These are phyloP conservation scores for Pseudoatta argentina DNA, from an alignment of 1,140 invertebrate species.

Conservation along the genomic window DNA sequence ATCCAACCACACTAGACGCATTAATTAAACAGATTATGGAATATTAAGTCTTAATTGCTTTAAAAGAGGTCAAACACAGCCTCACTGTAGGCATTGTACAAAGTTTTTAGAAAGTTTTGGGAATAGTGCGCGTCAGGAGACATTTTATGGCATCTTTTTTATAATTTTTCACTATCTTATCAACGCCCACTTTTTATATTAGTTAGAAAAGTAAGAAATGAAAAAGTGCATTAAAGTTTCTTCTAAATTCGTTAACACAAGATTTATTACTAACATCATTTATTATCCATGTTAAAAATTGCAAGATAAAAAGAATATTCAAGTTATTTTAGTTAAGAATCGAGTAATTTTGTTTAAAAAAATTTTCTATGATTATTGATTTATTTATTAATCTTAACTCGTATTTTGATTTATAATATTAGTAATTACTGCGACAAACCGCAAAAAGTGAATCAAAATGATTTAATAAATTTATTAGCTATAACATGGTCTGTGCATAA, in stretches of 20 bases:
- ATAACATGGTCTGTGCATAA: neutral
- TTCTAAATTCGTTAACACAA: slow-evolving; percentile 7
- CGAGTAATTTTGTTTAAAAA: neutral
- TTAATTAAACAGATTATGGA: slow-evolving; percentile 35
- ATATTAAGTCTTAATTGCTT: slow-evolving; percentile 13
- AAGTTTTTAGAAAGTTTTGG: slow-evolving; percentile 27
- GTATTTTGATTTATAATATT: neutral
- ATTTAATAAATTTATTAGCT: neutral
- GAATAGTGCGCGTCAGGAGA: neutral
- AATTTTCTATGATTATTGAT: neutral
- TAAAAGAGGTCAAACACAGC: slow-evolving; percentile 23
- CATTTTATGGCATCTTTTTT: slow-evolving; percentile 8
- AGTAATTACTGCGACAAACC: neutral
- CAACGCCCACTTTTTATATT: slow-evolving; percentile 1
- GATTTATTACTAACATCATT: slow-evolving; percentile 16
- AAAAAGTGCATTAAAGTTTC: neutral
- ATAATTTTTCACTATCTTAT: slow-evolving; percentile 11
- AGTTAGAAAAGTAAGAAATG: neutral
- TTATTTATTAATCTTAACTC: neutral
- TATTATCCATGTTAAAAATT: neutral
- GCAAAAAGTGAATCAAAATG: neutral
- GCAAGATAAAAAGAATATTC: slow-evolving; percentile 3
- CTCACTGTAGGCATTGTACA: neutral
- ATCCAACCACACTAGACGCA: neutral
- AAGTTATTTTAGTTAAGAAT: neutral